Base-by-base conservation (phyloP, 2,797 vertebrate species). In the Spinus olivaceus region DNA sequence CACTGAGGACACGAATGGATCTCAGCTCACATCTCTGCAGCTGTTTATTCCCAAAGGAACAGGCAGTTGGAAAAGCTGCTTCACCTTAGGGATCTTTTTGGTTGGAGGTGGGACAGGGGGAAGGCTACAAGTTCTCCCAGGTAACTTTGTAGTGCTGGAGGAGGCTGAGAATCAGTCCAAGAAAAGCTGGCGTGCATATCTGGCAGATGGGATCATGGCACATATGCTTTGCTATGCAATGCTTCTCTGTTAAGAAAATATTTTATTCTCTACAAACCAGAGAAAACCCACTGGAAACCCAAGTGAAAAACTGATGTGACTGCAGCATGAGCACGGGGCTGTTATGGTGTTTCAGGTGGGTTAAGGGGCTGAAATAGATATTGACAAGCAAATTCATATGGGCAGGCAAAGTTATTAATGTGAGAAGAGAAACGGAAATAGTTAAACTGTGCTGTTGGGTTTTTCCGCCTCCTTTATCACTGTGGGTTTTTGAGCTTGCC, bases 41-140 rank as follows among this genome's bases (percentile, higher is more conserved):
- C 33, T 77, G 14, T 57, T 78, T 61, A 17, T 59, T 90, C 86
- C 39, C 59, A 54, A 79, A 86, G 41, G 21, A 66, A 30, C 9
- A 16, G 37, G 33, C 33, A 60, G 13, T 2, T 81, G 57, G 70
- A 39, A 95, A 90, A 32, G 42, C 65, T 72, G 33, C 50, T 61
- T 86, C 70, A n/a, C 41, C 28, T 30, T 32, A 22, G 20, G 15
- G 15, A 41, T 41, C 37, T 63, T 65, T 72, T 30, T 50, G 8
- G 11, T 37, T 25, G 19, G 23, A 67, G 17, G 28, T 66, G 44
- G 37, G 33, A 9, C 7, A 12, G 10, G 23, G 16, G 25, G 10
- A 83, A 64, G 35, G 59, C 44, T 79, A 4, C 9, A 27, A 1
- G 8, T 32, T 76, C 16, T 73, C 33, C 57, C 0, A 0, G 20